Percentiles rank a stretch among this genome's conserved stretches.
Conservation (phyloP, 2,113 vertebrate species). For the Calidris pygmaea region DNA sequence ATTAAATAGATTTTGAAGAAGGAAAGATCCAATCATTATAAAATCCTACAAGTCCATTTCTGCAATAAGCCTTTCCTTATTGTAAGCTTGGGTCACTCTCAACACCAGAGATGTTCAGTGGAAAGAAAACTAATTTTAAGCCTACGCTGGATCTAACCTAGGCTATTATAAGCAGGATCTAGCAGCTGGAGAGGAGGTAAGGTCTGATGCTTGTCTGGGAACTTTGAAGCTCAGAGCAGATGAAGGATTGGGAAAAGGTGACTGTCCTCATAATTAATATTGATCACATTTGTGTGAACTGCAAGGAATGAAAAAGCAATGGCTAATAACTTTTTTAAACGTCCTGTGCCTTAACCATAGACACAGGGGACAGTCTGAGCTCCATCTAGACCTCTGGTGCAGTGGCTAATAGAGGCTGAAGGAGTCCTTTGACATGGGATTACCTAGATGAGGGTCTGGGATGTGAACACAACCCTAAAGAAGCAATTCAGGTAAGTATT, state of each 20-base stretch:
- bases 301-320: not conserved
- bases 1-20: not conserved
- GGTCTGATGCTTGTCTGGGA: not conserved
- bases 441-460: not conserved
- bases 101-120: not conserved
- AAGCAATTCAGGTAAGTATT: not conserved
- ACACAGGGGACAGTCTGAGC: not conserved
- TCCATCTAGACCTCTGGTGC: not conserved
- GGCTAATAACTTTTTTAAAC: not conserved
- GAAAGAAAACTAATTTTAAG: not conserved
- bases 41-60: not conserved
- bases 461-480: not conserved
- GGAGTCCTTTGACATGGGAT: not conserved
- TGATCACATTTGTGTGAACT: accelerated
- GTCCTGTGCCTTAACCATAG: not conserved
- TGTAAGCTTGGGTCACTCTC: not conserved
- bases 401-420: not conserved
- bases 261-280: not conserved
- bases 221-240: not conserved
- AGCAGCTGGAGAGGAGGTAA: not conserved
- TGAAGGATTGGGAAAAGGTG: not conserved
- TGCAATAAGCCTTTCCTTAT: not conserved
- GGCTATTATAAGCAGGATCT: not conserved
- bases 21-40: not conserved
- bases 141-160: accelerated